Base-by-base conservation (phyloP, 2,888 invertebrate genomes). In the Stenoptilia bipunctidactyla region DNA sequence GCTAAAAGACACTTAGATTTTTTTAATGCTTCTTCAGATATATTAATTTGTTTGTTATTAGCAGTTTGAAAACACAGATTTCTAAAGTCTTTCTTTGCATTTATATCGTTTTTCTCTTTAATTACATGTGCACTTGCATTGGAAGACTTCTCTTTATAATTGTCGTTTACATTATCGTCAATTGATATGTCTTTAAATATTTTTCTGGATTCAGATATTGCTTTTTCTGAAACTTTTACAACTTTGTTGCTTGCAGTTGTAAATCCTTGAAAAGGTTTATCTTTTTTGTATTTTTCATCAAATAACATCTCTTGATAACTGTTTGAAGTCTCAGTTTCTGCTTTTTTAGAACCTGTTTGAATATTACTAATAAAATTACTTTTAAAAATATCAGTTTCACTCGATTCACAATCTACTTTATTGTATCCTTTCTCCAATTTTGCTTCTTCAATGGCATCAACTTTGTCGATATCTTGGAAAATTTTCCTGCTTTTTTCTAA, bases 401-500 rank as follows among this genome's bases (percentile, higher is more conserved):
- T n/a, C n/a, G n/a, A n/a, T n/a, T n/a, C n/a, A n/a, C n/a, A n/a
- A n/a, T n/a, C n/a, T n/a, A n/a, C n/a, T n/a, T n/a, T n/a, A n/a
- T n/a, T n/a, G n/a, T 20, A 20, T 20, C 20, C 20, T 5, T 8
- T 8, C 20, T 8, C 20, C 3, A 20, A 20, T 20, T 20, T 20
- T 20, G 20, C n/a, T 13, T 38, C 27, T 38, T 27, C 10, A 20
- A 13, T 13, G 1, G 10, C 15, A 1, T 39, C 34, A 40, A 27
- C 20, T 8, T 27, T 30, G 30, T 49, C 44, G 34, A 51, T 52
- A 46, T 66, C 63, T 25, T 52, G 43, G 48, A 69, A 66, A 14
- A 68, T 42, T 38, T 52, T 53, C 45, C 50, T 61, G n/a, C 63
- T 66, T 52, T 62, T 64, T 20, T 55, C 40, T 13, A 74, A 46